Evolutionary conservation across 64 coral and sea anemone species (phyloP).

Genomic region (Pocillopora damicornis): DNA sequence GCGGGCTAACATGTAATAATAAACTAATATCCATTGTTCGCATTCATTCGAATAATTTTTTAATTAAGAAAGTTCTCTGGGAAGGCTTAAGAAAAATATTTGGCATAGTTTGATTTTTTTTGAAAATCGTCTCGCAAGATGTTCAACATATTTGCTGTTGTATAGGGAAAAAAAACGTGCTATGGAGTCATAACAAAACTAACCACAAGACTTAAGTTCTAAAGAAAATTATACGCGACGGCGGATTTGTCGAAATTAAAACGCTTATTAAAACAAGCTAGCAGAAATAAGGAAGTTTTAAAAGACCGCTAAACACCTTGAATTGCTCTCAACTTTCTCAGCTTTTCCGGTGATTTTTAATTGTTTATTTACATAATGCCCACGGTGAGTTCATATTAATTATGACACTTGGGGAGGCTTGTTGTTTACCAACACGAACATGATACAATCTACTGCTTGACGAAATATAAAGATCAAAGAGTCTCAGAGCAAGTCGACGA

Average conservation of each 20-base stretch:
- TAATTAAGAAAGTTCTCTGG: conserved; percentile 2
- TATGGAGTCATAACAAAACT: neutral
- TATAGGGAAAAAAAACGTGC: conserved; percentile 16
- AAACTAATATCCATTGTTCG: neutral
- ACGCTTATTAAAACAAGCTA: neutral
- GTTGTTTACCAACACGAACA: conserved; percentile 29
- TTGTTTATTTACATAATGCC: conserved; percentile 43
- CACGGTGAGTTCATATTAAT: conserved; percentile 19
- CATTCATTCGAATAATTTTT: neutral
- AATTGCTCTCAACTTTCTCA: neutral
- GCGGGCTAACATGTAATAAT: too few relatives aligned
- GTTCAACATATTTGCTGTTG: conserved; percentile 11
- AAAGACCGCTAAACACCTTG: conserved; percentile 1
- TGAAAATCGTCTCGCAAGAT: conserved; percentile 2
- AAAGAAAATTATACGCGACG: neutral
- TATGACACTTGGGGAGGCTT: neutral
- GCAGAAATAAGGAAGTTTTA: conserved; percentile 17
- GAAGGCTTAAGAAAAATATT: conserved; percentile 4
- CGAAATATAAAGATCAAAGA: neutral
- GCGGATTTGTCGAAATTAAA: conserved; percentile 2
- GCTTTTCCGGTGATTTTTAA: conserved; percentile 2
- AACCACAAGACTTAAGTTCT: neutral
- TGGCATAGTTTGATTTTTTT: conserved; percentile 32
- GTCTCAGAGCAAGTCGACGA: neutral
- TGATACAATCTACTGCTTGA: neutral